Percentiles rank a stretch among this genome's conserved stretches.
These are phyloP conservation scores for Leptopilina syphax DNA, from an alignment of 2,888 invertebrate genomes.

Conservation along the genomic window DNA sequence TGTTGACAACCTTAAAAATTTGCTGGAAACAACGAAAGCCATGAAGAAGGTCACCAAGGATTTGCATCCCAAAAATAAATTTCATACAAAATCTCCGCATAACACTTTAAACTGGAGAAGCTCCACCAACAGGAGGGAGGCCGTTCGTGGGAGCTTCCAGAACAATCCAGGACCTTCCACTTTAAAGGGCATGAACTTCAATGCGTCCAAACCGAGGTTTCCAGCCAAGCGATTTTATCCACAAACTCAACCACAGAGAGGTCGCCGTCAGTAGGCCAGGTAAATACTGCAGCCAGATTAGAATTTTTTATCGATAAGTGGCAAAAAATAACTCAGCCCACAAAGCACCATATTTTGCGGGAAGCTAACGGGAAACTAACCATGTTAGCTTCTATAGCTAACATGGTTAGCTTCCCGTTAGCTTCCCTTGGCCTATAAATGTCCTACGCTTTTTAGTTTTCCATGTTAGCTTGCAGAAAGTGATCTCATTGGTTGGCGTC, in stretches of 20 bases:
- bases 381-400: no score
- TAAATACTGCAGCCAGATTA: neutral
- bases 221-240: neutral
- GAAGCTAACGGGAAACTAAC: no score
- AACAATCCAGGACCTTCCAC: neutral
- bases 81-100: neutral
- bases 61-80: neutral
- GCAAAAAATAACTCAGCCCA: neutral
- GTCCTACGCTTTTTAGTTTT: no score
- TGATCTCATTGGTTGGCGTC: no score
- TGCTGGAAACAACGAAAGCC: neutral
- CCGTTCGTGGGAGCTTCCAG: neutral
- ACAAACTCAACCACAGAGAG: neutral
- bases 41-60: neutral
- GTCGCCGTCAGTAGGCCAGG: neutral
- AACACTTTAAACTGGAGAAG: slow-evolving; percentile 7
- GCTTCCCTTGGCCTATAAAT: no score
- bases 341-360: no score
- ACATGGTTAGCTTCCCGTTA: no score
- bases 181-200: neutral
- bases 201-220: neutral
- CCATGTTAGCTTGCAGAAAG: no score
- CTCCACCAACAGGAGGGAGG: slow-evolving; percentile 2
- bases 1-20: neutral
- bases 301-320: neutral